Conservation (phyloP, 2,888 invertebrate genomes). For the Trissonchulus latispiculum region DNA sequence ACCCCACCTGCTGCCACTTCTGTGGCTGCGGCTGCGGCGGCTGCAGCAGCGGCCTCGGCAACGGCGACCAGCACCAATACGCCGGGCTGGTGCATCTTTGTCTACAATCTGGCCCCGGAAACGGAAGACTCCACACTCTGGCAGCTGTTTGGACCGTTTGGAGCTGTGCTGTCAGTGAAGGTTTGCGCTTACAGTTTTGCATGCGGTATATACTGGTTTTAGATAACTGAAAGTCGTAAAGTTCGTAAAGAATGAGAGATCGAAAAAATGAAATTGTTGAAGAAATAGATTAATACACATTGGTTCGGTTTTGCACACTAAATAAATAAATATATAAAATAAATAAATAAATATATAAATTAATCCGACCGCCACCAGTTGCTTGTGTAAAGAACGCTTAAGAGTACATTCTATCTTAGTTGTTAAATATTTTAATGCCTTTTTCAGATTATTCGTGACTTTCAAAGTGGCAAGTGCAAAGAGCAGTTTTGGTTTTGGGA, state of each 20-base stretch:
- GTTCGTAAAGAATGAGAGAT: too few species aligned
- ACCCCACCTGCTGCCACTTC: background rate
- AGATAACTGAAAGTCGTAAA: too few species aligned
- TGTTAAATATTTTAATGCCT: too few species aligned
- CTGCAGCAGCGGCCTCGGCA: background rate
- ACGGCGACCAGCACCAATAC: slow-evolving; percentile 7
- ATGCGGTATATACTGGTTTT: too few species aligned
- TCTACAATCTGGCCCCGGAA: slow-evolving; percentile 80
- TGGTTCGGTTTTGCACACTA: too few species aligned
- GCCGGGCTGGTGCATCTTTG: slow-evolving; percentile 83
- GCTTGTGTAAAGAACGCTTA: too few species aligned
- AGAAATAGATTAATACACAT: too few species aligned
- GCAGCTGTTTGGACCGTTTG: slow-evolving; percentile 93
- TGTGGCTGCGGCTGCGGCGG: background rate
- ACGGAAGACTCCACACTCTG: slow-evolving; percentile 81
- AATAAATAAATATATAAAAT: too few species aligned
- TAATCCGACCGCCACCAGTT: too few species aligned
- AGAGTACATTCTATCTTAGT: too few species aligned
- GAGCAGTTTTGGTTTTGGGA: slow-evolving; percentile 96
- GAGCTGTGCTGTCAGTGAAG: slow-evolving; percentile 92
- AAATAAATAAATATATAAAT: too few species aligned
- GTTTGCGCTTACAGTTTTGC: slow-evolving; percentile 46
- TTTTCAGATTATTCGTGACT: slow-evolving; percentile 68
- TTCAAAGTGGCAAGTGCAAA: slow-evolving; percentile 91
- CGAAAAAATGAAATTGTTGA: too few species aligned